A percentile compares a stretch with the other conserved stretches of the same genome.
Conservation (phyloP, 2,113 vertebrate species). For the Pygoscelis adeliae region DNA sequence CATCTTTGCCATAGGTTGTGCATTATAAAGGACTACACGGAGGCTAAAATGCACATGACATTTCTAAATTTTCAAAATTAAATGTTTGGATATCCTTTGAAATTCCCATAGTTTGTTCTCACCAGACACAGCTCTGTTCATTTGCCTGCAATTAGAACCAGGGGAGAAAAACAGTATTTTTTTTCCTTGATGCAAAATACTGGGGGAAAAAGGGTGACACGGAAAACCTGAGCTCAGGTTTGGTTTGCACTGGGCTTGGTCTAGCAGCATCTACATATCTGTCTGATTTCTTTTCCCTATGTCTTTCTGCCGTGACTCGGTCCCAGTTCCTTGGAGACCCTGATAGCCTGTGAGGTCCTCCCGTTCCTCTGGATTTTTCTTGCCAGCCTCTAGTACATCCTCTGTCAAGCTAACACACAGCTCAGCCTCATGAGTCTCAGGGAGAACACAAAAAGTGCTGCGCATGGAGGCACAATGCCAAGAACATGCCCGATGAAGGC, state of each 20-base stretch:
- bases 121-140: not conserved
- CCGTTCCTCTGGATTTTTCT: not conserved
- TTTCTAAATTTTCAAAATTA: not conserved
- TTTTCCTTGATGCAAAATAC: not conserved
- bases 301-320: not conserved
- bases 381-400: not conserved
- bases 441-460: not conserved
- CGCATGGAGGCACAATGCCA: not conserved
- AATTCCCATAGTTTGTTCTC: not conserved
- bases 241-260: not conserved
- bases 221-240: not conserved
- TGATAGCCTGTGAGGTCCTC: not conserved
- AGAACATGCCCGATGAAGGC: not conserved
- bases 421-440: not conserved
- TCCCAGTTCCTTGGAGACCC: not conserved
- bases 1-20: not conserved
- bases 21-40: not conserved
- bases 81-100: not conserved
- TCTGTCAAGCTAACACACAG: not conserved
- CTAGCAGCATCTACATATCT: not conserved
- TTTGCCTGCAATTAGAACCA: not conserved
- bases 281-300: not conserved
- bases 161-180: not conserved
- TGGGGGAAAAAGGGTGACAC: rapidly evolving
- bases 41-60: not conserved